phyloP scores from a whole-genome alignment of 2,113 vertebrate genomes.

The Marmota flaviventris region DNA sequence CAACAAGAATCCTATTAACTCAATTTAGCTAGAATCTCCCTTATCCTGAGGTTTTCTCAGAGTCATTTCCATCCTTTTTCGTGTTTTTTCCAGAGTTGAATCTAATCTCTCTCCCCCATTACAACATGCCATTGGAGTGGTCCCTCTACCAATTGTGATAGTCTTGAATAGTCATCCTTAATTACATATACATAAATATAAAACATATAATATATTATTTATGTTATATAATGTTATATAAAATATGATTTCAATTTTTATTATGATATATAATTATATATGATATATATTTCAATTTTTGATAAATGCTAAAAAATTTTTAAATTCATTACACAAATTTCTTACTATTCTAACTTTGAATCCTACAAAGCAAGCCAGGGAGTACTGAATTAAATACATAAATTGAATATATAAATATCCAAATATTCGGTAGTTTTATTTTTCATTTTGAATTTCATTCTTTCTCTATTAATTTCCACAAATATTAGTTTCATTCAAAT shows the following conservation, averaged over 20 bases:
- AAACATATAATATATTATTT: no score
- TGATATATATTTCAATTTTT: not conserved
- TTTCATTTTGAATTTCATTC: no score
- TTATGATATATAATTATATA: no score
- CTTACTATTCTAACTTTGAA: no score
- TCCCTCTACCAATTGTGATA: not conserved
- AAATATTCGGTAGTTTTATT: no score
- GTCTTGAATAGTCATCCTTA: not conserved
- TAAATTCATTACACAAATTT: not conserved
- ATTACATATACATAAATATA: not conserved
- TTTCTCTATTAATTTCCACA: no score
- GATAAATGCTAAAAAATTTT: not conserved
- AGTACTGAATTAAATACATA: no score
- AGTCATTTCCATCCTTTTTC: not conserved
- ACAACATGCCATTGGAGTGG: not conserved
- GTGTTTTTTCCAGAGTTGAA: not conserved
- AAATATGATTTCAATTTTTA: no score
- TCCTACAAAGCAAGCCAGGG: no score
- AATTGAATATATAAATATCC: no score
- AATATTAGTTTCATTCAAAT: no score
- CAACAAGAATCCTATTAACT: not conserved
- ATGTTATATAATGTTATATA: no score
- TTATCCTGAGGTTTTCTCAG: not conserved
- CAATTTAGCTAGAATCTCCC: not conserved
- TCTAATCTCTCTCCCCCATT: not conserved